Evolutionary conservation across 2,113 vertebrate genomes (phyloP), one percentile per base, ranked within the genome.

Genomic region (Miniopterus natalensis): DNA sequence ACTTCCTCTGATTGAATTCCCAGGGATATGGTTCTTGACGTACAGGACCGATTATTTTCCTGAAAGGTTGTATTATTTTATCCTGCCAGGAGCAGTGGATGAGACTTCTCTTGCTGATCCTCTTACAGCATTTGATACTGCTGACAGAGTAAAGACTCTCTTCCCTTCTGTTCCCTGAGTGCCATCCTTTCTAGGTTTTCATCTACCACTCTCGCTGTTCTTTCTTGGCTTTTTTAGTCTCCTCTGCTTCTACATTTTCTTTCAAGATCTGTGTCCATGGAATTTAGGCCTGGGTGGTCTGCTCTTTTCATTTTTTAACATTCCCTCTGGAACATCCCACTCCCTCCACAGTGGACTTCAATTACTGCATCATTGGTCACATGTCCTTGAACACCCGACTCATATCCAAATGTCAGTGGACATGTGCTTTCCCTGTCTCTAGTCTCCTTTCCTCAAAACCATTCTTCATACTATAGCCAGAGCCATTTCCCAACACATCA

Each of bases 1-100:
- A 51, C 89, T 95, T 89, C 70, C 14, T 88, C 29, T 93, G 78
- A 85, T 68, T 89, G 70, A 49, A 94, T 89, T 86, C 23, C 21
- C 3, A 61, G 83, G 23, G 29, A 59, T 47, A 59, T 27, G 59
- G 57, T 51, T 71, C 53, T 53, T 71, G 53, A 87, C 15, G 4
- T 20, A 51, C 31, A n/a, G 18, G 42, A 40, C 13, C 8, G 47
- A 63, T 80, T 55, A 15, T 74, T 79, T 91, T 70, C 78, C 61
- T n/a, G 20, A 84, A 66, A 92, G 15, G 5, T 3, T n/a, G 12
- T 81, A 11, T 27, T 73, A 61, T 57, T 93, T 81, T 92, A 73
- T 84, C 87, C 86, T 85, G 18, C 79, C n/a, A 68, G 29, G 55
- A 92, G 59, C 61, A 66, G 17, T 83, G 88, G 12, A 2, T 73